Evolutionary conservation across 2,797 vertebrate species (phyloP).

Genomic region (Platyrinchus mystaceus): DNA sequence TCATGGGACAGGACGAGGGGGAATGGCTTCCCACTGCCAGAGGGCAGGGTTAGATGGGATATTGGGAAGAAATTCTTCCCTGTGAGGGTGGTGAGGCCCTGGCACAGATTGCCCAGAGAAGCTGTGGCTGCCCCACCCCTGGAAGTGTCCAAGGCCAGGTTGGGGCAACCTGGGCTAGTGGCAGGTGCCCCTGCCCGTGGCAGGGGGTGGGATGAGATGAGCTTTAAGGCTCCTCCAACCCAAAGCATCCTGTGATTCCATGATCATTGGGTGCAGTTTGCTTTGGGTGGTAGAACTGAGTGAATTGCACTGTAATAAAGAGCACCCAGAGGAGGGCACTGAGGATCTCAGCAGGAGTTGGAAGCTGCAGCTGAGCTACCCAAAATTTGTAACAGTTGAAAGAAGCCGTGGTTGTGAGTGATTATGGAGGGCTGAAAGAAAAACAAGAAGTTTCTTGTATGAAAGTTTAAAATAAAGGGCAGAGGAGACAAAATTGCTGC

Average conservation of each 20-base stretch:
- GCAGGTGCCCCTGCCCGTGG: background rate
- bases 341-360: background rate
- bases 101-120: background rate
- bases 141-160: background rate
- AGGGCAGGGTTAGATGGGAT: too few relatives aligned
- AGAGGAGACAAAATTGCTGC: background rate
- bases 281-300: background rate
- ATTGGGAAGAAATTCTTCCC: background rate
- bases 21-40: background rate
- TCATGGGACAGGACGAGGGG: background rate
- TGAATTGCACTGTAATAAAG: background rate
- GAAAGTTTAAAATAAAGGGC: background rate
- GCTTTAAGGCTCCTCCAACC: background rate
- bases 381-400: background rate
- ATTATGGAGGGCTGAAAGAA: background rate
- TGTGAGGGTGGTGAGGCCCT: background rate
- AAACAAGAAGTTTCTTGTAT: background rate
- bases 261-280: background rate
- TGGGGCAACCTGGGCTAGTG: background rate
- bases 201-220: background rate
- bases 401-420: background rate
- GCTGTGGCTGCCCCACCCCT: background rate
- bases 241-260: background rate
- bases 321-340: background rate
- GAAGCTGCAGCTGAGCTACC: background rate